A percentile compares a stretch with the other conserved stretches of the same genome.
Conservation (phyloP, 2,888 invertebrate genomes). For the Arenicola marina region DNA sequence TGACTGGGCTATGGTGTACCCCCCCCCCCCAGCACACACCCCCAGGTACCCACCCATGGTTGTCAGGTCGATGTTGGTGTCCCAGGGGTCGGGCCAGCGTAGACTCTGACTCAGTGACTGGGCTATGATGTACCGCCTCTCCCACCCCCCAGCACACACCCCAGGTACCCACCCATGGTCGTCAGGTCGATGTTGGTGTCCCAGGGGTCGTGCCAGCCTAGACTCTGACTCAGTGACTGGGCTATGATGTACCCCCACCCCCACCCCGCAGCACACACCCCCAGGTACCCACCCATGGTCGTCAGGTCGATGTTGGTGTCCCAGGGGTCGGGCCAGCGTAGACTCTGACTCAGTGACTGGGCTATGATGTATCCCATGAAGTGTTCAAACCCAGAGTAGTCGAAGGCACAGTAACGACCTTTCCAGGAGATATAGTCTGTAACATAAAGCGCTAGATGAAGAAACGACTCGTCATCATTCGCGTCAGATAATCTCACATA, state of each 20-base stretch:
- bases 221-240: too few species aligned
- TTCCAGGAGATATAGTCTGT: constrained; percentile 59
- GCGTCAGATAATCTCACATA: too few species aligned
- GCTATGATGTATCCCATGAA: constrained; percentile 55
- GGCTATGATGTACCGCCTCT: too few species aligned
- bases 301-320: constrained; percentile 21
- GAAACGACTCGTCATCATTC: neutral
- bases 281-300: constrained; percentile 24
- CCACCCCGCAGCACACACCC: too few species aligned
- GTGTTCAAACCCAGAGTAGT: constrained; percentile 50
- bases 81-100: too few species aligned
- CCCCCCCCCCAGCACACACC: too few species aligned
- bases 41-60: too few species aligned
- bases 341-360: constrained; percentile 14
- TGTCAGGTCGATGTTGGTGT: neutral
- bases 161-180: constrained; percentile 12
- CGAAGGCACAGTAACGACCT: constrained; percentile 57
- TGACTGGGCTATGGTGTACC: too few species aligned
- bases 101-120: too few species aligned
- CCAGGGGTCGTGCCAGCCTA: too few species aligned
- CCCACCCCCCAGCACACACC: too few species aligned
- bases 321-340: constrained; percentile 22
- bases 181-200: neutral
- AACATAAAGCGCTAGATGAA: neutral
- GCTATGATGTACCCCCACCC: too few species aligned